phyloP scores from a whole-genome alignment of 2,888 invertebrate genomes.

The Polydrusus pterygomalis region DNA sequence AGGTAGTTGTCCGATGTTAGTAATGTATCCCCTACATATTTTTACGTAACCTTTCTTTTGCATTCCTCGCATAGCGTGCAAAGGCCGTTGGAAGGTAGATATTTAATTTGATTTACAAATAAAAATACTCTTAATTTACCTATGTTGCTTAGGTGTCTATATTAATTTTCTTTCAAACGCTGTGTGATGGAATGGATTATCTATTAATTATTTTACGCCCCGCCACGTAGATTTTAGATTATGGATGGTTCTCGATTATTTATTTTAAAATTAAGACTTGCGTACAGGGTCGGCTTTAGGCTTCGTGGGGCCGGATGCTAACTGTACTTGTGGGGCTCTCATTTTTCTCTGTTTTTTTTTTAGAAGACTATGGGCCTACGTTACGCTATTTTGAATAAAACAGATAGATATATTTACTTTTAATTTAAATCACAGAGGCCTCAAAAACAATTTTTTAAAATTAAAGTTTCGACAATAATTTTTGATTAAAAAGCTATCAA shows the following conservation, averaged over 20 bases:
- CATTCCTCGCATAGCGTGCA: conserved; percentile 36
- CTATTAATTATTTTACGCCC: conserved; percentile 5
- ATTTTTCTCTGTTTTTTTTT: no score
- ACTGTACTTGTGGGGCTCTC: no score
- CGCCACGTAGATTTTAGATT: not conserved
- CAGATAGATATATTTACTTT: no score
- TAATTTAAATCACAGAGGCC: no score
- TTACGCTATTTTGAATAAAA: no score
- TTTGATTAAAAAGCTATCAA: no score
- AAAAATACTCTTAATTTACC: conserved; percentile 7
- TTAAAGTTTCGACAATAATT: no score
- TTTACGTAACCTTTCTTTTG: conserved; percentile 40
- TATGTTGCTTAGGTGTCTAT: not conserved
- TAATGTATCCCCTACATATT: not conserved
- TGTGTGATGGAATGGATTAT: not conserved
- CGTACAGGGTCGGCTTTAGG: no score
- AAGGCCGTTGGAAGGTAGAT: conserved; percentile 34
- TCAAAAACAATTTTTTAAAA: no score
- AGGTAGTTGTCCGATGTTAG: no score
- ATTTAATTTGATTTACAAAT: conserved; percentile 16
- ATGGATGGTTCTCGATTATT: conserved; percentile 1
- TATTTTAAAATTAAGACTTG: not conserved
- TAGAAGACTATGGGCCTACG: no score
- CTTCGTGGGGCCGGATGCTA: no score
- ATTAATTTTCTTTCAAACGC: not conserved